Conservation (phyloP, 2,888 invertebrate species). For the Apamea monoglypha region DNA sequence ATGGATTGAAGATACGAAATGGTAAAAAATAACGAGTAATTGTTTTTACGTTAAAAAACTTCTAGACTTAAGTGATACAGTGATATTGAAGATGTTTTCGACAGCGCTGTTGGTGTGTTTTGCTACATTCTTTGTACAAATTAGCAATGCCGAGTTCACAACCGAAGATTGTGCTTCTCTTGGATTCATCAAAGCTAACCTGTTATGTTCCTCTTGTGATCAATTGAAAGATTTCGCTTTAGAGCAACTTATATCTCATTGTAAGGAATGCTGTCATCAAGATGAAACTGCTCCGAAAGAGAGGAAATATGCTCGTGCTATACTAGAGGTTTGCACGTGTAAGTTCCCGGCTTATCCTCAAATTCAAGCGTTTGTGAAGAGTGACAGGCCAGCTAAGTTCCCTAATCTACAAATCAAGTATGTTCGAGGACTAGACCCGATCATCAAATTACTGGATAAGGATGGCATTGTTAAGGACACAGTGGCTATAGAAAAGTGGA, state of each 20-base stretch:
- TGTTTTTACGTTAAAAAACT: conserved; percentile 1
- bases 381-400: conserved; percentile 96
- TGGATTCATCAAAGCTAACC: conserved; percentile 96
- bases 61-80: conserved; percentile 13
- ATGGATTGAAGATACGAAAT: neutral
- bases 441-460: conserved; percentile 96
- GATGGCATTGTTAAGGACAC: conserved; percentile 96
- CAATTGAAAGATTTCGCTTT: conserved; percentile 94
- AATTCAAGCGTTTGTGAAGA: conserved; percentile 99
- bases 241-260: conserved; percentile 92
- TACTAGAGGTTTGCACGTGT: conserved; percentile 99
- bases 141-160: conserved; percentile 90
- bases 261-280: conserved; percentile 95
- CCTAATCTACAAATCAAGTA: conserved; percentile 98
- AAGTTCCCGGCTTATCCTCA: conserved; percentile 99
- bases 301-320: conserved; percentile 96
- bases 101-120: conserved; percentile 40
- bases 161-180: conserved; percentile 95
- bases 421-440: conserved; percentile 97
- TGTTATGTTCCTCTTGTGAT: conserved; percentile 97
- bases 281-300: conserved; percentile 92
- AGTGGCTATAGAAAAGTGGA: conserved; percentile 99
- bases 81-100: conserved; percentile 37
- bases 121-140: conserved; percentile 60
- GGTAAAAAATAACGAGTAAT: neutral